Conservation (phyloP, 2,888 invertebrate species). For the Drosophila affinis region DNA sequence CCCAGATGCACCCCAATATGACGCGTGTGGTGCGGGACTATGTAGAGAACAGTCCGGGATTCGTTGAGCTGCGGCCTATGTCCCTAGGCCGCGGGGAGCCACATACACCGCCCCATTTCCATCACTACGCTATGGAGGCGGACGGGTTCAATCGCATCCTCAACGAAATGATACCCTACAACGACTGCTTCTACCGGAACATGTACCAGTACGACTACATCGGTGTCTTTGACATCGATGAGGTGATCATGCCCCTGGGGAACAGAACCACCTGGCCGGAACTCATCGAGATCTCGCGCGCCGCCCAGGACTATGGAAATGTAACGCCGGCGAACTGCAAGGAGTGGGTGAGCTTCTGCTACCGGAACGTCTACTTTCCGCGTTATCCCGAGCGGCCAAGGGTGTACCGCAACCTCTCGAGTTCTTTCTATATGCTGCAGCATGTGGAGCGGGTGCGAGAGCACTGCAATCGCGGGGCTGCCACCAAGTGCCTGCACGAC, state of each 20-base stretch:
- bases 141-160: constrained; percentile 95
- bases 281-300: constrained; percentile 87
- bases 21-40: constrained; percentile 89
- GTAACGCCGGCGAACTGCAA: constrained; percentile 63
- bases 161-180: constrained; percentile 97
- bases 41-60: constrained; percentile 85
- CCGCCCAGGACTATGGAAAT: constrained; percentile 84
- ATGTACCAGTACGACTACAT: constrained; percentile 94
- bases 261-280: constrained; percentile 88
- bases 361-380: constrained; percentile 95
- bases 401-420: constrained; percentile 90
- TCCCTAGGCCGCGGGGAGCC: constrained; percentile 94
- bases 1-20: constrained; percentile 94
- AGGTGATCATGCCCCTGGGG: constrained; percentile 94
- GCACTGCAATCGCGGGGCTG: constrained; percentile 94
- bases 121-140: constrained; percentile 92
- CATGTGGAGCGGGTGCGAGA: constrained; percentile 94
- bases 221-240: constrained; percentile 94
- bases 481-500: constrained; percentile 96
- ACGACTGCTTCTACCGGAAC: constrained; percentile 96
- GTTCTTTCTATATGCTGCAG: constrained; percentile 95
- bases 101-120: constrained; percentile 92
- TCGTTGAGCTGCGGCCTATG: constrained; percentile 89
- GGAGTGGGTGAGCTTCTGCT: constrained; percentile 87
- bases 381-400: constrained; percentile 91